A percentile compares a stretch with the other conserved stretches of the same genome.
Conservation (phyloP, 2,888 invertebrate genomes). For the Melitaea athalia region DNA sequence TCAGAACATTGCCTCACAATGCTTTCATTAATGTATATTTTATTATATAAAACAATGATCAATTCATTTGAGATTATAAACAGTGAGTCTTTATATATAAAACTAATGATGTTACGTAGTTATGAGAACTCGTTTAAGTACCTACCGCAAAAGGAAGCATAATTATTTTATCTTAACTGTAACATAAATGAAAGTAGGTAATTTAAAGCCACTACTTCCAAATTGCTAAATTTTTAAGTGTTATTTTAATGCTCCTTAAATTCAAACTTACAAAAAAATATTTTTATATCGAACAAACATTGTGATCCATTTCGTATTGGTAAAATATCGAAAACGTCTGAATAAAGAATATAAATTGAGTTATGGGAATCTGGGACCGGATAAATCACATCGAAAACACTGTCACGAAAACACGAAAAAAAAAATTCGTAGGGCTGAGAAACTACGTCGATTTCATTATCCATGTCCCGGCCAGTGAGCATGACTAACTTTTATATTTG, state of each 20-base stretch:
- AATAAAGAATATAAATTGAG: constrained; percentile 67
- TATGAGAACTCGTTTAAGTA: background rate
- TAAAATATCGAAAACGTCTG: constrained; percentile 40
- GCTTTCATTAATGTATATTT: background rate
- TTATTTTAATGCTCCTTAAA: background rate
- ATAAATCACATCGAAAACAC: constrained; percentile 77
- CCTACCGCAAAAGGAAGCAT: background rate
- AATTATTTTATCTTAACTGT: background rate
- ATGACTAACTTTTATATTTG: constrained; percentile 58
- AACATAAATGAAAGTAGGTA: background rate
- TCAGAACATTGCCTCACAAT: background rate
- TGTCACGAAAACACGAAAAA: constrained; percentile 75
- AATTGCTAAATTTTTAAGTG: background rate
- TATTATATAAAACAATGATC: constrained; percentile 1
- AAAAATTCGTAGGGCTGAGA: constrained; percentile 59
- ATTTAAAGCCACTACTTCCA: background rate
- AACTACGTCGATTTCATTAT: constrained; percentile 69
- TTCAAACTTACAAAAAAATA: background rate
- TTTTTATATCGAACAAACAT: background rate
- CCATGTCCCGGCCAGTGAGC: constrained; percentile 56
- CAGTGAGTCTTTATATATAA: background rate
- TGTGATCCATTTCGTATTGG: background rate
- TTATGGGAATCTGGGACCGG: constrained; percentile 73
- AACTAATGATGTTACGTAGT: background rate
- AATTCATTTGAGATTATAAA: constrained; percentile 1